Evolutionary conservation across 1,140 invertebrate genomes (phyloP).

Genomic region (Papilio xuthus): DNA sequence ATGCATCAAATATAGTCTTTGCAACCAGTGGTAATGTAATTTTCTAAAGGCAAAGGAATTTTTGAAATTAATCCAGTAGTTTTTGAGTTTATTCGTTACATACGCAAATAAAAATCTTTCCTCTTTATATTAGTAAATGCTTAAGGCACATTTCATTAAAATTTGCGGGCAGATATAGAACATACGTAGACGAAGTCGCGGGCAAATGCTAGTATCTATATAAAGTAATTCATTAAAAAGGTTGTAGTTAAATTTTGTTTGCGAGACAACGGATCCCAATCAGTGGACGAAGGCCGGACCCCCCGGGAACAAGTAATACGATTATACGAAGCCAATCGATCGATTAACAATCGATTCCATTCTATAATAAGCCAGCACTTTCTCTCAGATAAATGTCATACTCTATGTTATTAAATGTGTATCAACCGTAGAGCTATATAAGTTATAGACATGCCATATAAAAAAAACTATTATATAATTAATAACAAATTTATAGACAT

Average conservation of each 20-base stretch:
- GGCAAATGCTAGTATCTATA: not conserved
- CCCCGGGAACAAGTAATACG: constrained; percentile 70
- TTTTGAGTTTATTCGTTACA: too few relatives aligned
- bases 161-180: not conserved
- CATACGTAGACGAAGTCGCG: not conserved
- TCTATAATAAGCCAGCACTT: constrained; percentile 66
- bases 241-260: constrained; percentile 17
- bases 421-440: constrained; percentile 55
- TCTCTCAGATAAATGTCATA: constrained; percentile 72
- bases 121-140: not conserved
- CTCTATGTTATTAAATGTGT: constrained; percentile 67
- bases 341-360: constrained; percentile 65
- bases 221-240: constrained; percentile 4
- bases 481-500: too few relatives aligned
- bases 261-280: constrained; percentile 12
- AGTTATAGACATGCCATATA: not conserved
- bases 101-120: too few relatives aligned
- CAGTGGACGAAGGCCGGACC: constrained; percentile 47
- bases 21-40: too few relatives aligned
- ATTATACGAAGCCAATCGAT: constrained; percentile 66
- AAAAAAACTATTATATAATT: not conserved
- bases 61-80: too few relatives aligned
- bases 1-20: too few relatives aligned
- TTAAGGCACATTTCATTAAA: too few relatives aligned
- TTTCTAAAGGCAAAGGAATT: too few relatives aligned